These are phyloP conservation scores for Myioborus melanocephalus DNA, from an alignment of 2,797 vertebrate species.

Conservation along the genomic window DNA sequence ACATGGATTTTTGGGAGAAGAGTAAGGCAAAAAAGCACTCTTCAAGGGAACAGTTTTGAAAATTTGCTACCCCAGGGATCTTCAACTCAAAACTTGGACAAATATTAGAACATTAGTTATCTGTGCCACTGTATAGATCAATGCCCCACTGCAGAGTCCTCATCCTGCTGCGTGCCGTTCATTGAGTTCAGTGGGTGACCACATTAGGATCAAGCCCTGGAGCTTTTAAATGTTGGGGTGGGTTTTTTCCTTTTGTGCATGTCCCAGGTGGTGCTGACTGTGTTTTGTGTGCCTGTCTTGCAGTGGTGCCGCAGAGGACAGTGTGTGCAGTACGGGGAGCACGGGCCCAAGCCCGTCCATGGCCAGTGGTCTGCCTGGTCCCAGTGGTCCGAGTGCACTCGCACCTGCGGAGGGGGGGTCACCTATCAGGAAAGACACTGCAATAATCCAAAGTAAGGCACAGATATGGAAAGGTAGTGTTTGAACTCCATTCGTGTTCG, in stretches of 20 bases:
- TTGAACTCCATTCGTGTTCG: not conserved
- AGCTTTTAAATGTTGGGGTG: not conserved
- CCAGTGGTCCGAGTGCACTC: conserved; percentile 90
- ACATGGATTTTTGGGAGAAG: not conserved
- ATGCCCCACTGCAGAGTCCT: not conserved
- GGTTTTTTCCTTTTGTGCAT: not conserved
- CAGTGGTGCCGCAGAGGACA: conserved; percentile 97
- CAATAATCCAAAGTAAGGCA: conserved; percentile 90
- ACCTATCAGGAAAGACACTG: conserved; percentile 89
- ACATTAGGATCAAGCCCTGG: not conserved
- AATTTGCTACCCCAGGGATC: not conserved
- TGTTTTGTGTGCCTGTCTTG: conserved; percentile 31
- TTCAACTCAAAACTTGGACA: not conserved
- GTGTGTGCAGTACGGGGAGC: conserved; percentile 90
- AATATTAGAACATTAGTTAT: not conserved
- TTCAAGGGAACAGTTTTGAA: not conserved
- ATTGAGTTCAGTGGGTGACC: not conserved
- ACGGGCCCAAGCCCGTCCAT: conserved; percentile 86
- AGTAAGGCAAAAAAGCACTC: not conserved
- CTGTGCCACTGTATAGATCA: not conserved
- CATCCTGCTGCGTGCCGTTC: not conserved
- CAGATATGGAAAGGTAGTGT: not conserved
- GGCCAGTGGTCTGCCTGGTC: conserved; percentile 96
- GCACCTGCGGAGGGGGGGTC: conserved; percentile 91
- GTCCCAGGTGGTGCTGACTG: not conserved